A percentile compares a stretch with the other conserved stretches of the same genome.
Evolutionary conservation across 1,140 invertebrate species (phyloP).

Genomic region (Tetragnatha versicolor): DNA sequence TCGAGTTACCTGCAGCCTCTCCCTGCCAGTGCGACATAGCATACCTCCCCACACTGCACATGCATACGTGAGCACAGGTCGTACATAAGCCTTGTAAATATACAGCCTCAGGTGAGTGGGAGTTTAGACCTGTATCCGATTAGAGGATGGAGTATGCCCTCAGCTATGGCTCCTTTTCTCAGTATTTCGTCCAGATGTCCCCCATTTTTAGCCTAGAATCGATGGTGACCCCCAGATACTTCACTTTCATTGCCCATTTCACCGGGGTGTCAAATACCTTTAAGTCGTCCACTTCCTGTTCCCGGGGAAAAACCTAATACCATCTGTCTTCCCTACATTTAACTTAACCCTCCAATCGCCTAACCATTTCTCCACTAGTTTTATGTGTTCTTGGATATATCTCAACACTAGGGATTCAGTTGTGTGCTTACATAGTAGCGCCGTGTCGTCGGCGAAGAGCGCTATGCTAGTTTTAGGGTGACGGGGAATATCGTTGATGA

Average conservation of each 20-base stretch:
- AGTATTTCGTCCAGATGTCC: no score
- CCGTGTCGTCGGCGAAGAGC: constrained; percentile 6
- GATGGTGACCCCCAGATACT: background rate
- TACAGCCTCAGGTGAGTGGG: no score
- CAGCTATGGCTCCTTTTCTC: no score
- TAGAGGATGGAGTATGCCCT: no score
- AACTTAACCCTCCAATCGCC: background rate
- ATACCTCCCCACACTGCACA: no score
- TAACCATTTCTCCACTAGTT: background rate
- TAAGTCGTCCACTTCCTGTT: background rate
- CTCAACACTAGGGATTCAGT: no score
- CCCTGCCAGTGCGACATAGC: no score
- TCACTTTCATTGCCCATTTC: background rate
- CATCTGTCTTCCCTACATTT: background rate
- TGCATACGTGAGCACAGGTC: no score
- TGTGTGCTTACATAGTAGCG: background rate
- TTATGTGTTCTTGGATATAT: background rate
- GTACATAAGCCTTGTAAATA: no score
- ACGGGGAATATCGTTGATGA: background rate
- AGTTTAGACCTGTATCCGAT: no score
- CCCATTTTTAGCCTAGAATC: background rate
- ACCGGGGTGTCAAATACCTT: background rate
- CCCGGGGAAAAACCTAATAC: background rate
- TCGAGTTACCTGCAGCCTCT: no score
- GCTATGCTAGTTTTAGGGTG: background rate